phyloP scores from a whole-genome alignment of 2,888 invertebrate species.

The Sesia apiformis region DNA sequence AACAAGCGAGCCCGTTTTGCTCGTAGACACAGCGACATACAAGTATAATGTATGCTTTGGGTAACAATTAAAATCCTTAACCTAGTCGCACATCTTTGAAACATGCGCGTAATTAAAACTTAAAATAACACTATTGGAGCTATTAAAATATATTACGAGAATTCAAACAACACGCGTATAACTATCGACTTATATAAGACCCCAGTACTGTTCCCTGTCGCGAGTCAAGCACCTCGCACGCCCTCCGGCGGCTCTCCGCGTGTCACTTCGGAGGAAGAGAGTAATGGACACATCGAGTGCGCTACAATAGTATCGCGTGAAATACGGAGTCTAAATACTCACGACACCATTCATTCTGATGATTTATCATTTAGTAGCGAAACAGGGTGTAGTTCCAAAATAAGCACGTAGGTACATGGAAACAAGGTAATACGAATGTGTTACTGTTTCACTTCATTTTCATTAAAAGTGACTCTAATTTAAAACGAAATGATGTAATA shows the following conservation, averaged over 20 bases:
- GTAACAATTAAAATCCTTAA: slow-evolving; percentile 61
- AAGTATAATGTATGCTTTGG: slow-evolving; percentile 53
- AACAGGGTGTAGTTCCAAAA: slow-evolving; percentile 33
- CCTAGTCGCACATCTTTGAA: slow-evolving; percentile 66
- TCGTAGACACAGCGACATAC: slow-evolving; percentile 33
- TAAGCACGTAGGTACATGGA: background rate
- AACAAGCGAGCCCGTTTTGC: slow-evolving; percentile 16
- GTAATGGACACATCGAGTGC: too few species aligned
- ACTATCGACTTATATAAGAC: slow-evolving; percentile 52
- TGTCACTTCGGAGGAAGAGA: slow-evolving; percentile 8
- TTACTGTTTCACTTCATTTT: too few species aligned
- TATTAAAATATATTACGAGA: slow-evolving; percentile 68
- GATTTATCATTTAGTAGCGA: slow-evolving; percentile 14
- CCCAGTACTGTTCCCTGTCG: slow-evolving; percentile 60
- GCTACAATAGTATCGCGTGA: too few species aligned
- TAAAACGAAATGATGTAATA: too few species aligned
- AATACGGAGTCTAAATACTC: too few species aligned
- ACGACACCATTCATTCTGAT: too few species aligned
- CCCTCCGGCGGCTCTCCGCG: slow-evolving; percentile 20
- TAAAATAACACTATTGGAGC: slow-evolving; percentile 48
- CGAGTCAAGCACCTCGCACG: slow-evolving; percentile 2
- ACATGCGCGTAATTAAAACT: slow-evolving; percentile 56
- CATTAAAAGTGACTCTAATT: too few species aligned
- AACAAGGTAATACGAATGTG: too few species aligned
- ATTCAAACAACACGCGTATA: slow-evolving; percentile 67